phyloP scores from a whole-genome alignment of 2,113 vertebrate species.

The Oreochromis aureus region DNA sequence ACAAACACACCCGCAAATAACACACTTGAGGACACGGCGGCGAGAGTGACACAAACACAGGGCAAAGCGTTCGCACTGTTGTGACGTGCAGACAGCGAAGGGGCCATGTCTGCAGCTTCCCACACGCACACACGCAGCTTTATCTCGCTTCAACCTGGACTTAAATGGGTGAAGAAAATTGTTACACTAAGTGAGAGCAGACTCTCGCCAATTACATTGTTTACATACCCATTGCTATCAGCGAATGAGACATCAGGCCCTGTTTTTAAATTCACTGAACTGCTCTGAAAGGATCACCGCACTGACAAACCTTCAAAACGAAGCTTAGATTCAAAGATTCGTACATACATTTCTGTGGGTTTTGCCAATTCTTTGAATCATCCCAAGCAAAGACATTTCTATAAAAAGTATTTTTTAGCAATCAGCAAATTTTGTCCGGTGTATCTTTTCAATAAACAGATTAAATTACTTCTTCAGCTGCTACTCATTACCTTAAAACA shows the following conservation, averaged over 20 bases:
- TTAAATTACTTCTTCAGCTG: neutral
- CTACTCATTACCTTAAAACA: neutral
- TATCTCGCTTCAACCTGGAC: neutral
- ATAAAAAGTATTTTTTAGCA: neutral
- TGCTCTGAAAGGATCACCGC: neutral
- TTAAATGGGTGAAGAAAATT: neutral
- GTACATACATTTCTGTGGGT: neutral
- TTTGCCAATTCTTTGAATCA: neutral
- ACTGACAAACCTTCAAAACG: neutral
- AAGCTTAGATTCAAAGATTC: neutral
- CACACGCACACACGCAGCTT: neutral
- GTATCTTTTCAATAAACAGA: neutral
- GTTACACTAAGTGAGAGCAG: neutral
- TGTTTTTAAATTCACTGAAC: neutral
- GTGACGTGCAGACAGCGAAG: slow-evolving; percentile 23
- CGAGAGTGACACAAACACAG: slow-evolving; percentile 13
- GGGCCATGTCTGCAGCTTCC: neutral
- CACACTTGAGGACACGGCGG: slow-evolving; percentile 5
- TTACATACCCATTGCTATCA: neutral
- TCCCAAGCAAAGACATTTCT: neutral
- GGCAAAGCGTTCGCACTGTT: slow-evolving; percentile 12
- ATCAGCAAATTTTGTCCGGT: neutral
- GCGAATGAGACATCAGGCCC: neutral
- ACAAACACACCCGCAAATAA: neutral
- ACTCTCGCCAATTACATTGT: neutral